These are phyloP conservation scores for Phalanger gymnotis DNA, from an alignment of 2,797 vertebrate species.

Conservation along the genomic window DNA sequence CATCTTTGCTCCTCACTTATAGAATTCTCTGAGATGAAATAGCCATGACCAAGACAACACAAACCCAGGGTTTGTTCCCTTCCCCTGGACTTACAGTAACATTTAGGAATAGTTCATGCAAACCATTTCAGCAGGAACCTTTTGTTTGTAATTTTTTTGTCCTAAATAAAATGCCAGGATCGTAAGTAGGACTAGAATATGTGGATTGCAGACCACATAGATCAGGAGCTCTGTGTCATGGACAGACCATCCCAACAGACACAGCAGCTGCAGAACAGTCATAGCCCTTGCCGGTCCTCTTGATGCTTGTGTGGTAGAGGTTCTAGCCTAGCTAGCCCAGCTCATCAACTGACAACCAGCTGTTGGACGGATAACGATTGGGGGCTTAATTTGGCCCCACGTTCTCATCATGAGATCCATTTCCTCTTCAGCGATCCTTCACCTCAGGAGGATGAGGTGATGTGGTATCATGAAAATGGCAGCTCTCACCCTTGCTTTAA, in stretches of 20 bases:
- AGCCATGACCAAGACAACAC: background rate
- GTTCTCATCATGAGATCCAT: background rate
- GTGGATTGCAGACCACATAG: accelerated
- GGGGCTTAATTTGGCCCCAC: no score
- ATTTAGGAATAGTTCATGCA: background rate
- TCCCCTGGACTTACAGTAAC: background rate
- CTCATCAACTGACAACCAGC: background rate
- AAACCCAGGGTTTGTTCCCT: background rate
- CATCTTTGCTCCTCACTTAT: background rate
- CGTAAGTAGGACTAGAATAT: background rate
- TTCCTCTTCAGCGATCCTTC: background rate
- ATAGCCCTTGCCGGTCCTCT: background rate
- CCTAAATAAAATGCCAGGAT: background rate
- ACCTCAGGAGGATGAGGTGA: background rate
- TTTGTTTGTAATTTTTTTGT: background rate
- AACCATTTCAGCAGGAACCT: background rate
- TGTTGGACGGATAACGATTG: background rate
- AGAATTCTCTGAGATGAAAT: background rate
- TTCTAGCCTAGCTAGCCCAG: background rate
- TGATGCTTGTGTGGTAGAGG: background rate
- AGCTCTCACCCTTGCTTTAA: background rate
- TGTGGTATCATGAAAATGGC: background rate
- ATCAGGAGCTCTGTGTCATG: background rate
- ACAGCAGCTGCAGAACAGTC: background rate
- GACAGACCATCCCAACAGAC: background rate